A percentile compares a stretch with the other conserved stretches of the same genome.
phyloP scores from a whole-genome alignment of 2,113 vertebrate species.

The Poeciliopsis turrubarensis region DNA sequence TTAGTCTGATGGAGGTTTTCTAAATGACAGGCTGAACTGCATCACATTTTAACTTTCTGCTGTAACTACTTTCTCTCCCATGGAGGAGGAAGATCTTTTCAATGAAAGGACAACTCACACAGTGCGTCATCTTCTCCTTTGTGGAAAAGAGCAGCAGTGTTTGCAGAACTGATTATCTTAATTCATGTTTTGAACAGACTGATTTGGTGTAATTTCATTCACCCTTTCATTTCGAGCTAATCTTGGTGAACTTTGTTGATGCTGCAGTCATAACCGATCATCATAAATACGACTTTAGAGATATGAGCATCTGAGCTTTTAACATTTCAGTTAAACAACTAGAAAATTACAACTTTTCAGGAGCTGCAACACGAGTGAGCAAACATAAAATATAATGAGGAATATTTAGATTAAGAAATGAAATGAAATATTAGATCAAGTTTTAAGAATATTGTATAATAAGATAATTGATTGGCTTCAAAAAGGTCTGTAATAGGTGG shows the following conservation, averaged over 20 bases:
- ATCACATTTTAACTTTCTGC: not conserved
- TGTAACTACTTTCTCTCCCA: slow-evolving; percentile 5
- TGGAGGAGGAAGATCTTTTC: slow-evolving; percentile 6
- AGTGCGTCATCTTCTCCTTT: slow-evolving; percentile 13
- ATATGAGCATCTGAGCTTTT: not conserved
- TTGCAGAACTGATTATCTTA: not conserved
- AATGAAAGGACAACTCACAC: slow-evolving; percentile 20
- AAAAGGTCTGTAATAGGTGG: too few relatives aligned
- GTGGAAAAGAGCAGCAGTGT: not conserved
- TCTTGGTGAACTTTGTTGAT: not conserved
- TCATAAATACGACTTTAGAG: not conserved
- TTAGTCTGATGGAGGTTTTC: too few relatives aligned
- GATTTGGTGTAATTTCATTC: not conserved
- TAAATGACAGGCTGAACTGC: not conserved
- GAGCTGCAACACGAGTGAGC: too few relatives aligned
- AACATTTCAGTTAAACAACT: not conserved
- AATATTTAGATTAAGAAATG: too few relatives aligned
- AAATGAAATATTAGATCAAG: too few relatives aligned
- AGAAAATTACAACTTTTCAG: not conserved
- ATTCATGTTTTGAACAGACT: not conserved
- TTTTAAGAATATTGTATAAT: too few relatives aligned
- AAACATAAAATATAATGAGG: too few relatives aligned
- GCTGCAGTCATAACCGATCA: not conserved
- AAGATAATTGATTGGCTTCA: too few relatives aligned
- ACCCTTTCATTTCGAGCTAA: not conserved